phyloP scores from a whole-genome alignment of 2,888 invertebrate species.

The Adelphocoris suturalis region DNA sequence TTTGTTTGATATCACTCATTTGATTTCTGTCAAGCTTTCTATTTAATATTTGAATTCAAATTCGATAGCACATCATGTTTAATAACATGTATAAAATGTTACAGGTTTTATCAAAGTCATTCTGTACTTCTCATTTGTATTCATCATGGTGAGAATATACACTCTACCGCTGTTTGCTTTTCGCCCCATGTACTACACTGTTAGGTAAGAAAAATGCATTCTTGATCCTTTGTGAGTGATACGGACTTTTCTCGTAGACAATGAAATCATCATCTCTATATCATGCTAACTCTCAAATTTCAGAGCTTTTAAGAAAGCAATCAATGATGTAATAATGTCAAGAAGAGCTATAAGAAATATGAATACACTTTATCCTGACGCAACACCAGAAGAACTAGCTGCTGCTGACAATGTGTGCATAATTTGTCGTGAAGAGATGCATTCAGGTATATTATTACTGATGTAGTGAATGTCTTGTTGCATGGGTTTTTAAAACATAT shows the following conservation, averaged over 20 bases:
- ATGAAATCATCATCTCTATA: too few relatives aligned
- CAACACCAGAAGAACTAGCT: constrained; percentile 93
- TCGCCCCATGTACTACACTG: constrained; percentile 99
- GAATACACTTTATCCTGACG: constrained; percentile 98
- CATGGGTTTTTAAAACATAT: too few relatives aligned
- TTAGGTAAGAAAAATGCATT: constrained; percentile 83
- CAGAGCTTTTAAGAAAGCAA: constrained; percentile 97
- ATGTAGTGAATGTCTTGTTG: too few relatives aligned
- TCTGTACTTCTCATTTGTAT: constrained; percentile 94
- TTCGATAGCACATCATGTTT: background rate
- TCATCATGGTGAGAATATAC: constrained; percentile 97
- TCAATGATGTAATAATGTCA: constrained; percentile 97
- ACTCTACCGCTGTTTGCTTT: constrained; percentile 98
- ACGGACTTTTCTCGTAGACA: too few relatives aligned
- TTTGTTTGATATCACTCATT: constrained; percentile 39
- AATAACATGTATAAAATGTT: constrained; percentile 71
- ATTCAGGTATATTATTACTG: constrained; percentile 79
- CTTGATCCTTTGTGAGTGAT: too few relatives aligned
- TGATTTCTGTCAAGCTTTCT: background rate
- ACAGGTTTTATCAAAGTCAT: constrained; percentile 84
- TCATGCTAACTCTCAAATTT: constrained; percentile 60
- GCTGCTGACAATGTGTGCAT: constrained; percentile 98
- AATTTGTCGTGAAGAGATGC: constrained; percentile 96
- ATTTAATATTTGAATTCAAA: background rate
- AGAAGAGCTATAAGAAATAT: constrained; percentile 97